Evolutionary conservation across 2,113 vertebrate genomes (phyloP), one percentile per base, ranked within the genome.

Genomic region (Apodemus sylvaticus): DNA sequence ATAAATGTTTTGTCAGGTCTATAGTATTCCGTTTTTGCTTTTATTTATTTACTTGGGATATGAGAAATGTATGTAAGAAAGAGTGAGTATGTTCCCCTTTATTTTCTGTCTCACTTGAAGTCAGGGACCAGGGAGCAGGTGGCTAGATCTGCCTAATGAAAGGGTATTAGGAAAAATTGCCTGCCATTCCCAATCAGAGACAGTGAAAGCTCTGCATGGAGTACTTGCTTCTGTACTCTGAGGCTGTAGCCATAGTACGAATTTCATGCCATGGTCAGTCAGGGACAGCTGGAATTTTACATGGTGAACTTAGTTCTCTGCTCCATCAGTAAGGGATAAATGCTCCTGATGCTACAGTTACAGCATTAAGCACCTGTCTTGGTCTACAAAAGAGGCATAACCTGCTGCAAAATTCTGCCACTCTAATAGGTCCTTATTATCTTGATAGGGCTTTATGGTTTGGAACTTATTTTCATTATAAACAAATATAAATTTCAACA

Each of bases 1-100:
- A 39, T 48, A 92, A 76, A 93, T 24, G 20, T 79, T 86, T 91
- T 94, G 55, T 83, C 2, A 83, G 48, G 20, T 93, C 95, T 60
- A 16, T 53, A 89, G 12, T 73, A 42, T 86, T 91, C 5, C 1
- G 8, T 7, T 48, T 48, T 48, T 48, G 45, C 45, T 74, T 93
- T 89, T 95, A 17, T 81, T 17, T 11, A 48, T 3, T 66, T 64
- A 86, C 5, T 22, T 83, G 9, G 88, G 2, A 24, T 82, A 93
- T 17, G 51, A 87, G 26, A 85, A 96, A 48, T n/a, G 31, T 5
- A 60, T 17, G 36, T 51, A 7, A 24, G 9, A 92, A 92, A 74
- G 12, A 89, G 7, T 2, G 86, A 86, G 55, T 14, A n/a, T 20
- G 7, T 7, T 94, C 9, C 60, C 11, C 9, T 94, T n/a, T 34